A percentile compares a stretch with the other conserved stretches of the same genome.
Evolutionary conservation across 2,797 vertebrate genomes (phyloP).

Genomic region (Gymnopithys bicolor): DNA sequence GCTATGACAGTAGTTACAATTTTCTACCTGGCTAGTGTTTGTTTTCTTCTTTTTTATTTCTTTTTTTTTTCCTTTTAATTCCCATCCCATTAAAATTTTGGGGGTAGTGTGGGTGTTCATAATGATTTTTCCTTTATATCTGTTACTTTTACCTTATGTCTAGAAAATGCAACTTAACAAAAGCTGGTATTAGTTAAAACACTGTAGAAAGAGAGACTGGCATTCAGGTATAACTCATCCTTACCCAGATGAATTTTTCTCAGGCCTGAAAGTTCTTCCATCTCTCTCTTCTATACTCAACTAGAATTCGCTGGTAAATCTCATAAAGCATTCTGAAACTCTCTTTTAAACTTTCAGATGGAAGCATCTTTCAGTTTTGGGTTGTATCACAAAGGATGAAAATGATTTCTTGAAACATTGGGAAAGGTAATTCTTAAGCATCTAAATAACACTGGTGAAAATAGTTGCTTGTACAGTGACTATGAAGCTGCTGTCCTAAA

Average conservation of each 20-base stretch:
- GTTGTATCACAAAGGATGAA: not conserved
- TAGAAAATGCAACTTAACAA: not conserved
- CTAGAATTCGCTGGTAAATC: not conserved
- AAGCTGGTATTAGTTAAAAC: not conserved
- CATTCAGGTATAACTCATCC: not conserved
- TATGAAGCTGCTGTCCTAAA: conserved; percentile 21
- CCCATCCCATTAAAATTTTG: not conserved
- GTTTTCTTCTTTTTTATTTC: not conserved
- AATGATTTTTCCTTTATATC: not conserved
- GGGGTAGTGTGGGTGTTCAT: not conserved
- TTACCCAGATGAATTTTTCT: not conserved
- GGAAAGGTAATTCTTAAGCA: not conserved
- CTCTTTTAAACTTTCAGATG: not conserved
- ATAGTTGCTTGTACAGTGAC: not conserved
- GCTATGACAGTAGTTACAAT: not conserved
- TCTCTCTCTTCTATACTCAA: not conserved
- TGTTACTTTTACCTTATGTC: not conserved
- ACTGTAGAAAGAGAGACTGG: not conserved
- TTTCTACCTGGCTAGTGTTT: not conserved
- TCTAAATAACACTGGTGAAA: not conserved
- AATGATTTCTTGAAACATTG: not conserved
- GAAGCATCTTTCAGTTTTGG: not conserved
- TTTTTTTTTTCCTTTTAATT: not conserved
- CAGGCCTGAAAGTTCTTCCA: not conserved
- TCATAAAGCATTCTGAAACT: not conserved